Evolutionary conservation across 2,113 vertebrate species (phyloP), one percentile per base, ranked within the genome.

Genomic region (Leiothrix lutea): DNA sequence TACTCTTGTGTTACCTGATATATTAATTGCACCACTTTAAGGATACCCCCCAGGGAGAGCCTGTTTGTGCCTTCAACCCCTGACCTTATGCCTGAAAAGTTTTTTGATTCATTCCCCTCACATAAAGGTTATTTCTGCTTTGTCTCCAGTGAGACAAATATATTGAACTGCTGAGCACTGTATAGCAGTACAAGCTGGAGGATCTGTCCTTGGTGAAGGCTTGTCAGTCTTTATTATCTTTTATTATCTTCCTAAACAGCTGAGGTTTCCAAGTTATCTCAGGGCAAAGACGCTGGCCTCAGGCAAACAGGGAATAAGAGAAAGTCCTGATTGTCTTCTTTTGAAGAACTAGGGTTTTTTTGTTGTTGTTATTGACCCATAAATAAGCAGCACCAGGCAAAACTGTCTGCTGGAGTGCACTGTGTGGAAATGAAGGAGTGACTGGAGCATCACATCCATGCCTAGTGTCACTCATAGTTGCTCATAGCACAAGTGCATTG

Each of bases 11-110:
- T 95, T 94, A 91, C 80, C 33, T 9, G 1, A 69, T 94, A 83
- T 94, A 95, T 86, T 94, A 94, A 95, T 95, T 94, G 80, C 5
- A 3, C 51, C 90, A 48, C 85, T 96, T 90, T 75, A 92, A 90
- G 66, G 58, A 72, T 9, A 6, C 78, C 70, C 29, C 92, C 85
- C 21, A 73, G 71, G n/a, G 88, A 60, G 90, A 88, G 74, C 28
- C 75, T 93, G 25, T 92, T 92, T 72, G 74, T 92, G 48, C 50
- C 66, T 90, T 94, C 71, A 82, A 88, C 79, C 82, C 38, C 50
- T 93, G 90, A 93, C 82, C 90, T 95, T 79, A 72, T 22, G 66
- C 74, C 70, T 94, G 79, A 71, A 50, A 90, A 53, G 24, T 33
- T 75, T 81, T 70, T 74, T 6, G 5, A 89, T 65, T 77, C 3